Conservation (phyloP, 1,140 invertebrate species). For the Globodera ellingtonae region DNA sequence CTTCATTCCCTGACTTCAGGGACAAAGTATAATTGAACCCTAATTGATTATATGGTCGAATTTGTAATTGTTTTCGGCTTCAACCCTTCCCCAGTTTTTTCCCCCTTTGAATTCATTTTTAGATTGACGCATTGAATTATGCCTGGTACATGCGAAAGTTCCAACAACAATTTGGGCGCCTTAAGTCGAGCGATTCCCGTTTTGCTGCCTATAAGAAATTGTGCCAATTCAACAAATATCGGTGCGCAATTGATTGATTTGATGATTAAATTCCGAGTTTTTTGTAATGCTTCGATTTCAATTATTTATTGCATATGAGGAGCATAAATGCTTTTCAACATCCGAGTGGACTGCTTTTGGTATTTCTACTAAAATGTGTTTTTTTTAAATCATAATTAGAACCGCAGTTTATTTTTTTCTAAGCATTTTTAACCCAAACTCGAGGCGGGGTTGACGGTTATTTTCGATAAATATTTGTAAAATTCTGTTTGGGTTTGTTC, state of each 20-base stretch:
- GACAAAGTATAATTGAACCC: conserved; percentile 6
- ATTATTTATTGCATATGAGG: neutral
- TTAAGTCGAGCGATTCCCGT: conserved; percentile 9
- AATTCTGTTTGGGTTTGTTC: too few relatives aligned
- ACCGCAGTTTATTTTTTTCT: too few relatives aligned
- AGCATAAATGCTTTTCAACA: too few relatives aligned
- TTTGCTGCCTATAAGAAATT: conserved; percentile 6
- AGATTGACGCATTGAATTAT: neutral
- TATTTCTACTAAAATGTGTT: too few relatives aligned
- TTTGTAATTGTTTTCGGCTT: neutral
- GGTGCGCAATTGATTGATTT: neutral
- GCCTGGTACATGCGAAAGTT: conserved; percentile 30
- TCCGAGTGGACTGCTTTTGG: too few relatives aligned
- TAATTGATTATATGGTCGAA: neutral
- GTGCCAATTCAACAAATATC: conserved; percentile 8
- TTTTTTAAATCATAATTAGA: too few relatives aligned
- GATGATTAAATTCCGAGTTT: neutral
- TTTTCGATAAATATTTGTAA: too few relatives aligned
- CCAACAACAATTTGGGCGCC: conserved; percentile 12
- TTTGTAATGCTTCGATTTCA: neutral
- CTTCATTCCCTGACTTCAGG: conserved; percentile 6
- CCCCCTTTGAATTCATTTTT: neutral
- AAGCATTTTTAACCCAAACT: too few relatives aligned
- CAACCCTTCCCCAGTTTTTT: neutral
- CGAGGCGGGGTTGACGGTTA: too few relatives aligned